These are phyloP conservation scores for Cephus pulcher DNA, from an alignment of 2,888 invertebrate species.

Conservation along the genomic window DNA sequence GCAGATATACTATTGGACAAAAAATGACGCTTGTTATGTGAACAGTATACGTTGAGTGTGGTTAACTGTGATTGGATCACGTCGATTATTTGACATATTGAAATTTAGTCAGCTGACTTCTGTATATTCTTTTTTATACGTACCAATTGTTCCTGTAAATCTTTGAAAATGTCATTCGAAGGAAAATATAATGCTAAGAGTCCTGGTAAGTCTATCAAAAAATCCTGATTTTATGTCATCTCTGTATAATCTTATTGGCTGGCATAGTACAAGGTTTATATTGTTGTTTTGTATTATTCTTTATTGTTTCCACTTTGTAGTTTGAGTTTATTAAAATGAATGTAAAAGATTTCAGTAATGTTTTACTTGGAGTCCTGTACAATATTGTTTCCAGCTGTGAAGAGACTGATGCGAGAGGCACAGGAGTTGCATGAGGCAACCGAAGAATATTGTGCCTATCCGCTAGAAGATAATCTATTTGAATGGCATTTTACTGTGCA, in stretches of 20 bases:
- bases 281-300: background rate
- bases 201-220: slow-evolving; percentile 67
- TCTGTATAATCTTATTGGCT: slow-evolving; percentile 4
- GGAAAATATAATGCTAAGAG: slow-evolving; percentile 73
- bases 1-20: too few relatives aligned
- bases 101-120: background rate
- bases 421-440: slow-evolving; percentile 86
- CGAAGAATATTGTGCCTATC: slow-evolving; percentile 90
- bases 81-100: slow-evolving; percentile 1
- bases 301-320: background rate
- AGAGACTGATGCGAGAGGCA: slow-evolving; percentile 93
- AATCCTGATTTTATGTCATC: too few relatives aligned
- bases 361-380: background rate
- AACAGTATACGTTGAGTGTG: too few relatives aligned
- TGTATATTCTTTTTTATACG: background rate
- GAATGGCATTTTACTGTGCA: slow-evolving; percentile 98
- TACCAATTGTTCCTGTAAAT: background rate
- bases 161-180: slow-evolving; percentile 66
- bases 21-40: too few relatives aligned
- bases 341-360: background rate
- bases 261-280: background rate
- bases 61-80: background rate
- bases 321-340: background rate
- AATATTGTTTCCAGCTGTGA: slow-evolving; percentile 76
- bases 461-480: slow-evolving; percentile 94